Base-by-base conservation (phyloP, 2,797 vertebrate species). In the Cheracebus regulus region DNA sequence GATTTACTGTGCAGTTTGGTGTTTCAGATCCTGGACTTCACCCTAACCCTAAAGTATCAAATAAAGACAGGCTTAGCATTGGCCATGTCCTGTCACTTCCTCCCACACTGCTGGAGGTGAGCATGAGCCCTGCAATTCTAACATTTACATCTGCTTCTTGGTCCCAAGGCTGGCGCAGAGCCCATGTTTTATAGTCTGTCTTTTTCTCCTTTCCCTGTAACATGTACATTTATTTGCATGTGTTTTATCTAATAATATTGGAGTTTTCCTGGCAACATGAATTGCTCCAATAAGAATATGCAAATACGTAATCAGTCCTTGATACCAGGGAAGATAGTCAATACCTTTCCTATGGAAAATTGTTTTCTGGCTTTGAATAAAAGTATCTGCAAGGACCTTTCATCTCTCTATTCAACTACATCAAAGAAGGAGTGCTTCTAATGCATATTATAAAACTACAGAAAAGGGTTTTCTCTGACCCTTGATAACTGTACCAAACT, bases 371-470 rank as follows among this genome's bases (percentile, higher is more conserved):
- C 64, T 97, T 94, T 96, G 81, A 93, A 85, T 93, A 92, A 75
- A 95, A 92, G 78, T 82, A 88, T 81, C 76, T 79, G 4, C 57
- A 57, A 94, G 52, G 78, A 96, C 28, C 67, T 97, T 98, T 96
- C 85, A 90, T 96, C 44, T 88, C 78, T 92, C 17, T 90, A 28
- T 26, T 81, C 91, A 95, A 76, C 48, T 64, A 91, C 82, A 91
- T 97, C 64, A 95, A 97, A 97, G 94, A 91, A 94, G 89, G 73
- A 90, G 52, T 83, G 78, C 61, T 92, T 79, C 92, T 76, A 97
- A 88, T 14, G 24, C 9, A 0, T 57, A 91, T 83, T 97, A 92
- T 87, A 88, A 50, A 0, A 82, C 55, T 19, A 80, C 3, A 30
- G 28, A 90, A 88, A 96, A 96, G 55, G 52, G 28, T 36, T 94